These are phyloP conservation scores for Cassiopea xamachana DNA, from an alignment of 30 jellyfish, hydroid and myxozoan species.

Conservation along the genomic window DNA sequence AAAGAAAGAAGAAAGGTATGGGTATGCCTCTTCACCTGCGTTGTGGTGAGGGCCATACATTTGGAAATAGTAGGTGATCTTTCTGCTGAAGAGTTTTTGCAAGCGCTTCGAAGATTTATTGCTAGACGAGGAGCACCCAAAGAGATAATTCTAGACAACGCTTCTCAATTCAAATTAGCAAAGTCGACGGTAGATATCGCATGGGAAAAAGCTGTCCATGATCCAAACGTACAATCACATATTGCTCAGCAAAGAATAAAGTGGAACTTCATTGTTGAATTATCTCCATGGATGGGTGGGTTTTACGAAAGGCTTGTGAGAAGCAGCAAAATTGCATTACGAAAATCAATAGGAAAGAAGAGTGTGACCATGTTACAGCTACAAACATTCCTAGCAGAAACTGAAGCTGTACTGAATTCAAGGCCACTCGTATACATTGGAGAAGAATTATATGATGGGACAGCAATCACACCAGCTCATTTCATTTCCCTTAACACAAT, in stretches of 20 bases:
- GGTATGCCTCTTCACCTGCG: background rate
- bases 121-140: conserved; percentile 56
- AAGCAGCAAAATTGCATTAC: conserved; percentile 11
- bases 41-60: background rate
- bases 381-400: conserved; percentile 5
- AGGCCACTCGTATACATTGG: conserved; percentile 18
- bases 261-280: conserved; percentile 43
- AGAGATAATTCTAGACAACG: conserved; percentile 38
- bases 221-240: conserved; percentile 12
- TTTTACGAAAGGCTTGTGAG: conserved; percentile 54
- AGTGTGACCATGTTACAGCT: background rate
- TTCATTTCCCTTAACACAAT: conserved; percentile 13
- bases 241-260: conserved; percentile 4
- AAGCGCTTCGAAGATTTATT: conserved; percentile 1
- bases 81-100: background rate
- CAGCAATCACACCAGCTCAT: conserved; percentile 1
- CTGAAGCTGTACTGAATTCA: conserved; percentile 13
- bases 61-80: background rate
- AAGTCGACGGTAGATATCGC: conserved; percentile 19
- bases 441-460: conserved; percentile 28
- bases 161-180: conserved; percentile 11
- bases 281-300: conserved; percentile 68
- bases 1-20: background rate
- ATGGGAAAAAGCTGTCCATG: conserved; percentile 2
- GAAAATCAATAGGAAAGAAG: conserved; percentile 16